Evolutionary conservation across 2,113 vertebrate genomes (phyloP).

Genomic region (Corythaixoides concolor): DNA sequence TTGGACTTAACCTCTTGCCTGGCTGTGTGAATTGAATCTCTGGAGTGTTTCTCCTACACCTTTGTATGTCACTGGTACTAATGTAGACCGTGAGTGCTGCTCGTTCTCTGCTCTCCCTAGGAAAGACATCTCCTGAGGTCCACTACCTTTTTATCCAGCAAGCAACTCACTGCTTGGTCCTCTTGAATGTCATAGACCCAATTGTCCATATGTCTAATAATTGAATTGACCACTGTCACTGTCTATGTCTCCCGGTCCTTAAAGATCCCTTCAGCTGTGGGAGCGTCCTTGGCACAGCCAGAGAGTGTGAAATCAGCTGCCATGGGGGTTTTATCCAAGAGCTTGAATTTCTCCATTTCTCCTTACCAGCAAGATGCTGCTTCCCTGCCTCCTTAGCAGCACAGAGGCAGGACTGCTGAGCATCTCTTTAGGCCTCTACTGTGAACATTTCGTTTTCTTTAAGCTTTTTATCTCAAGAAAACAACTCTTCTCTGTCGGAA

Average conservation of each 20-base stretch:
- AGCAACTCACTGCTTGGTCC: background rate
- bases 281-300: background rate
- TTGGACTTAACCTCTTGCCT: background rate
- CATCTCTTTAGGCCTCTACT: background rate
- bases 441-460: background rate
- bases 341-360: background rate
- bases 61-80: background rate
- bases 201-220: background rate
- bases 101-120: background rate
- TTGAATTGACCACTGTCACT: background rate
- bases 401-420: background rate
- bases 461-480: background rate
- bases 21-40: background rate
- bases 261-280: background rate
- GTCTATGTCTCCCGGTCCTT: background rate
- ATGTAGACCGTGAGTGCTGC: background rate
- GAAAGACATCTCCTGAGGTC: background rate
- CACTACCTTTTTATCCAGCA: background rate
- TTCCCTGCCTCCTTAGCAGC: background rate
- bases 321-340: background rate
- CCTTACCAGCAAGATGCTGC: background rate
- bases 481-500: background rate
- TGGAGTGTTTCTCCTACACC: background rate
- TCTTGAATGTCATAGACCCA: background rate
- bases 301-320: background rate